phyloP scores from a whole-genome alignment of 2,797 vertebrate species.

The Pteropus rufus region DNA sequence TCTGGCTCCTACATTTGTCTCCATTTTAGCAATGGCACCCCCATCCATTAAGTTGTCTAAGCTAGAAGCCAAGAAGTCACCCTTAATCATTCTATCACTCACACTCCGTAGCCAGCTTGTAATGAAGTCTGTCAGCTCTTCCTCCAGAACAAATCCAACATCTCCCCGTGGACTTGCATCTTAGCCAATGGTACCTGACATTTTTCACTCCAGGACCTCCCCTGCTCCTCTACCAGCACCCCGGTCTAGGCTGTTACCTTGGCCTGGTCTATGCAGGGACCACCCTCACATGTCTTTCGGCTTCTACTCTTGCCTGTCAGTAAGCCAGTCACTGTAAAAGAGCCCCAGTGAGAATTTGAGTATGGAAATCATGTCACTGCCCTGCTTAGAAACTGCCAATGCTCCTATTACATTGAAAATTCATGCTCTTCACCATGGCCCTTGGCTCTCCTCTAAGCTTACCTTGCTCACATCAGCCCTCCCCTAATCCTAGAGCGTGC shows the following conservation, averaged over 20 bases:
- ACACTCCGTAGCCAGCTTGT: neutral
- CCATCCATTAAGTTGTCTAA: neutral
- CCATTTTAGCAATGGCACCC: neutral
- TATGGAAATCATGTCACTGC: neutral
- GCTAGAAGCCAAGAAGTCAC: neutral
- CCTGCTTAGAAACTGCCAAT: neutral
- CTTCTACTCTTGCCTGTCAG: neutral
- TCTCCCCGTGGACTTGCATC: neutral
- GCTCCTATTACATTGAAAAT: neutral
- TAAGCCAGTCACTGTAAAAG: neutral
- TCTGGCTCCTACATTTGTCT: neutral
- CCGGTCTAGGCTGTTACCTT: neutral
- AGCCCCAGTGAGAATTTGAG: neutral
- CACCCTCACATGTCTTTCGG: neutral
- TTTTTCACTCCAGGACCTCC: neutral
- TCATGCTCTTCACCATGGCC: neutral
- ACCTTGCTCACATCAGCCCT: neutral
- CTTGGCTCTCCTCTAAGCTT: neutral
- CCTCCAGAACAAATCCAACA: neutral
- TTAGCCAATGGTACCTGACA: neutral
- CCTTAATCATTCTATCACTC: neutral
- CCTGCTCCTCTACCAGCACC: neutral
- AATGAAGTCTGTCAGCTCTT: neutral
- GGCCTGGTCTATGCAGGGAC: neutral
- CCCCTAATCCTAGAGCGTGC: neutral